phyloP scores from a whole-genome alignment of 53 echinoderm and acorn worm species.

The Astropecten irregularis region DNA sequence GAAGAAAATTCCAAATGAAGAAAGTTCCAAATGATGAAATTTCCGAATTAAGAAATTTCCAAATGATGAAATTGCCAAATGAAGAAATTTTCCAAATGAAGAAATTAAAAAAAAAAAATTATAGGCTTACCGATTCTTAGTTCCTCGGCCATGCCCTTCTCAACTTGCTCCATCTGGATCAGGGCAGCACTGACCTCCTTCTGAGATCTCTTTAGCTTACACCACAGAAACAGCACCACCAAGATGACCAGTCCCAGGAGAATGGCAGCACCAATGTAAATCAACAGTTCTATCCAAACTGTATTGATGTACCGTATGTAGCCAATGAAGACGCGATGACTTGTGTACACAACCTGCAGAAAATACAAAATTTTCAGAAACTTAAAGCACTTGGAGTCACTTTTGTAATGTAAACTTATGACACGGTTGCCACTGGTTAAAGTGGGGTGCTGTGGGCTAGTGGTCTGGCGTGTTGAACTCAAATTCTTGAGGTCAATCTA shows the following conservation, averaged over 20 bases:
- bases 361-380: background rate
- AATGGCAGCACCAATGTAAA: slow-evolving; percentile 11
- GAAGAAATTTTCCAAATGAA: no score
- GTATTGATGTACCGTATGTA: background rate
- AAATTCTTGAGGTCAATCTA: no score
- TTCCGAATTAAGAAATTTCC: no score
- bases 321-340: background rate
- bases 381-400: no score
- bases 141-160: slow-evolving; percentile 43
- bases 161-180: slow-evolving; percentile 39
- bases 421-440: no score
- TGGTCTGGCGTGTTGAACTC: no score
- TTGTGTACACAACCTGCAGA: background rate
- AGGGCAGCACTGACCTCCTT: slow-evolving; percentile 20
- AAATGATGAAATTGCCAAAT: no score
- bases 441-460: no score
- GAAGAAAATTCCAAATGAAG: no score
- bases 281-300: background rate
- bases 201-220: slow-evolving; percentile 10
- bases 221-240: background rate
- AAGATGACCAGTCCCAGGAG: background rate
- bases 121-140: slow-evolving; percentile 25
- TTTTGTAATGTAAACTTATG: no score
- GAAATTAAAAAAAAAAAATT: no score
- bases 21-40: no score